Evolutionary conservation across 1,140 invertebrate species (phyloP), one percentile per base, ranked within the genome.

Genomic region (Akabosia matsudoensis): DNA sequence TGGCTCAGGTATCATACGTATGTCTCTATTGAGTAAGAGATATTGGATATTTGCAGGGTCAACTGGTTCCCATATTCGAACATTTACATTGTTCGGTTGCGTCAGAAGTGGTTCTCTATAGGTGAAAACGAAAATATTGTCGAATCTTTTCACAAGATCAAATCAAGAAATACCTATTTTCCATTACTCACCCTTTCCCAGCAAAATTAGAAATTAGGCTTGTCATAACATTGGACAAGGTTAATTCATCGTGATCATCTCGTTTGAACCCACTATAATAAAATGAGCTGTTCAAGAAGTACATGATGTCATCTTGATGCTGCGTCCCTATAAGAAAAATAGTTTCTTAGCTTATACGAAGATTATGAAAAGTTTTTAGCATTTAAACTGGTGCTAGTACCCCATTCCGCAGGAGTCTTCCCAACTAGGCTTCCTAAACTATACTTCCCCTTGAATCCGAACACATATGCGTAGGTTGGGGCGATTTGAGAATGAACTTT

Each of bases 381-480:
- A 70, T 33, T 26, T 33, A n/a, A n/a, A n/a, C n/a, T n/a, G n/a
- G n/a, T n/a, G n/a, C n/a, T n/a, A 4, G 31, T 74, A 78, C 79
- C 79, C 79, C 79, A 80, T 52, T 80, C 77, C 34, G 72, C 26
- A 61, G 34, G 33, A 13, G 7, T 34, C n/a, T 28, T n/a, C 33
- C 76, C 79, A 51, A 76, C 18, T 33, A 75, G 14, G 16, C 28
- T 73, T 0, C 77, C 79, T 3, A 80, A 30, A 64, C 74, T 78
- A 33, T 77, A 76, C 18, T 76, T 54, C 26, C 80, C 77, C 33
- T 79, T 78, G 33, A 76, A 81, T 2, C 64, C 72, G 52, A 80
- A 80, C 26, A 80, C 51, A 22, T 73, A 77, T 16, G 75, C 67
- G 31, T 78, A 78, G 0, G 77, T 78, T 56, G 77, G 77, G 34